A percentile compares a stretch with the other conserved stretches of the same genome.
Evolutionary conservation across 2,888 invertebrate species (phyloP).

Genomic region (Idaea straminata): DNA sequence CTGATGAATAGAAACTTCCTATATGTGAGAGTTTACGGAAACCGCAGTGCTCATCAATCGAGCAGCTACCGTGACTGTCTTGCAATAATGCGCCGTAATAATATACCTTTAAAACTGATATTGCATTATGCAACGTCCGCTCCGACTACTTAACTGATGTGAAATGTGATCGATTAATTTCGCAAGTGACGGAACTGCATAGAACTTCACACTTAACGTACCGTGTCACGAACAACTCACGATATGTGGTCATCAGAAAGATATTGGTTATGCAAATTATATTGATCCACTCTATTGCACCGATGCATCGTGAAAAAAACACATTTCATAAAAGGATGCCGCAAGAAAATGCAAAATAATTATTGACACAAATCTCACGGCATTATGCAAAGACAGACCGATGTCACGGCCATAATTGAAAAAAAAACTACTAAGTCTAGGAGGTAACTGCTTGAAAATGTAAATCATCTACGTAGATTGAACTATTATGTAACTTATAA

Average conservation of each 20-base stretch:
- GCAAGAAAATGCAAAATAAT: neutral
- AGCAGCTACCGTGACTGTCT: neutral
- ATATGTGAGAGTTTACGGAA: neutral
- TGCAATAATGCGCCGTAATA: neutral
- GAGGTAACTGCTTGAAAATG: neutral
- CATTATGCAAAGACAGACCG: neutral
- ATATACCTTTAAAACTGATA: neutral
- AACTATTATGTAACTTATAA: neutral
- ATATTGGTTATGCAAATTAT: neutral
- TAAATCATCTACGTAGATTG: neutral
- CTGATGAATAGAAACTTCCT: neutral
- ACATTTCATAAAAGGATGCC: neutral
- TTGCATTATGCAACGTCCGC: neutral
- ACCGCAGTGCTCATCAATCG: neutral
- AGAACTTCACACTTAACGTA: neutral
- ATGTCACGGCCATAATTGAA: neutral
- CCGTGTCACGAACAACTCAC: no score
- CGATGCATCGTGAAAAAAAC: neutral
- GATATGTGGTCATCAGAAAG: neutral
- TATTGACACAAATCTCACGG: neutral
- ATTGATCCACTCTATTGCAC: no score
- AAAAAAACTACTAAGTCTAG: neutral
- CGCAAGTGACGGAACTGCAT: neutral
- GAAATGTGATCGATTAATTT: neutral
- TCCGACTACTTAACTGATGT: no score